phyloP scores from a whole-genome alignment of 2,113 vertebrate species.

The Pachyramphus minor region DNA sequence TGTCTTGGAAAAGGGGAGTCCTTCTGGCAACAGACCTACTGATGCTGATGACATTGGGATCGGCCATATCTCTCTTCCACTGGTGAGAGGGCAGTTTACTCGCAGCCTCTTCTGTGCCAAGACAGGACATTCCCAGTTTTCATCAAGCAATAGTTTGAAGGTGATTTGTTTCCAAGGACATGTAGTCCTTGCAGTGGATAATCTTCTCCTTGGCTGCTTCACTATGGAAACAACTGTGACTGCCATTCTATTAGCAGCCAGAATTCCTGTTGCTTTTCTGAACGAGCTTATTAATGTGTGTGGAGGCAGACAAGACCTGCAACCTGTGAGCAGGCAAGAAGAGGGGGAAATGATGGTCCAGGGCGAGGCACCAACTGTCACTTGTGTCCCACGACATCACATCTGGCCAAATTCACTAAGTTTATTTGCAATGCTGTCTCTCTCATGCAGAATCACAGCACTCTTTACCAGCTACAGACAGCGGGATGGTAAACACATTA shows the following conservation, averaged over 20 bases:
- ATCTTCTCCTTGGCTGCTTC: not conserved
- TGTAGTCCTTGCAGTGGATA: not conserved
- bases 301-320: not conserved
- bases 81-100: not conserved
- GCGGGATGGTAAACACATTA: not conserved
- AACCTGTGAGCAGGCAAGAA: not conserved
- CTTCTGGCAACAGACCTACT: not conserved
- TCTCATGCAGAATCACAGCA: not conserved
- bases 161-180: not conserved
- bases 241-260: not conserved
- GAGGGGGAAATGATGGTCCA: not conserved
- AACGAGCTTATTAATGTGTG: not conserved
- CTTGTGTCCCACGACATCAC: not conserved
- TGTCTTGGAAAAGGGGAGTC: not conserved
- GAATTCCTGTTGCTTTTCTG: not conserved
- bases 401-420: not conserved
- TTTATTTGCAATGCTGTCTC: not conserved
- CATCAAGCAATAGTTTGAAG: not conserved
- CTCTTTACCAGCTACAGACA: not conserved
- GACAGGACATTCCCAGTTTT: not conserved
- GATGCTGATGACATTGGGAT: not conserved
- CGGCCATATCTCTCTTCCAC: not conserved
- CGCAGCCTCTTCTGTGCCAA: not conserved
- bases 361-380: not conserved
- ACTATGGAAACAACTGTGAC: not conserved